A percentile compares a stretch with the other conserved stretches of the same genome.
Evolutionary conservation across 2,113 vertebrate genomes (phyloP).

Genomic region (Ciconia boyciana): DNA sequence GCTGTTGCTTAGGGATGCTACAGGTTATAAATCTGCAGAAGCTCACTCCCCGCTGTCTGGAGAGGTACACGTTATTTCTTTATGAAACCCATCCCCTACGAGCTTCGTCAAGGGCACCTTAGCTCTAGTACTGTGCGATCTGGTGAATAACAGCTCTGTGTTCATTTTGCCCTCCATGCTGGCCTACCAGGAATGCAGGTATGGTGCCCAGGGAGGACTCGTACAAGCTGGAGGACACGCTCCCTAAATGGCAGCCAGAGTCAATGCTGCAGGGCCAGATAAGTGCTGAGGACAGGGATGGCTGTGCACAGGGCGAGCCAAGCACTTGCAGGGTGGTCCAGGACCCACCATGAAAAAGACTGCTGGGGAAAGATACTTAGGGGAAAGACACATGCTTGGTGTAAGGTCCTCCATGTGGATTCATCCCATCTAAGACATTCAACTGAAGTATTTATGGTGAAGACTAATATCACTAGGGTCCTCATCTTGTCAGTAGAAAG

Average conservation of each 20-base stretch:
- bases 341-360: neutral
- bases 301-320: neutral
- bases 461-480: neutral
- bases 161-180: neutral
- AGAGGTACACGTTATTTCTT: neutral
- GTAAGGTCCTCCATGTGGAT: fast-evolving
- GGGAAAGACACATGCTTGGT: neutral
- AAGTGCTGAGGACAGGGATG: neutral
- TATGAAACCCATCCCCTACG: neutral
- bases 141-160: neutral
- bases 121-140: neutral
- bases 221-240: neutral
- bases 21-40: neutral
- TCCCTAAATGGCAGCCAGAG: neutral
- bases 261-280: neutral
- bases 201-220: neutral
- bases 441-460: neutral
- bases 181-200: neutral
- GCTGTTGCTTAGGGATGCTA: neutral
- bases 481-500: neutral
- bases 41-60: neutral
- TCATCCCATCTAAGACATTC: neutral
- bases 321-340: neutral
- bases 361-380: neutral
- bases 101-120: neutral